phyloP scores from a whole-genome alignment of 1,140 invertebrate species.

The Brachionus sp. region DNA sequence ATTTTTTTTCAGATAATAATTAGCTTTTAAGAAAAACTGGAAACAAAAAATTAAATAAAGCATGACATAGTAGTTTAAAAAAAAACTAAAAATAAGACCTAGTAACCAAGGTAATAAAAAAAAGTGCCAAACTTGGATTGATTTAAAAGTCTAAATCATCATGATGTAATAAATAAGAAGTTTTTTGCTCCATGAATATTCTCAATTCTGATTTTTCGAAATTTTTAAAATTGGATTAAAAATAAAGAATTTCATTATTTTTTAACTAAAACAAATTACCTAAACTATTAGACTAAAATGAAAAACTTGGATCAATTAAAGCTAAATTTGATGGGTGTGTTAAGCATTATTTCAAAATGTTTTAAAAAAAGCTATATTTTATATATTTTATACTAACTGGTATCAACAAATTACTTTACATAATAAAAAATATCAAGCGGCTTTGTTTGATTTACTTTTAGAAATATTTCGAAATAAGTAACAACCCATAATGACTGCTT shows the following conservation, averaged over 20 bases:
- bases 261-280: too few species aligned
- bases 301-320: not conserved
- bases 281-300: not conserved
- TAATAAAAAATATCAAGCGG: not conserved
- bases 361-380: not conserved
- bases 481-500: not conserved
- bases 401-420: not conserved
- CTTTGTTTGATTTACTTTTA: constrained; percentile 1
- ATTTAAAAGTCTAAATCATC: not conserved
- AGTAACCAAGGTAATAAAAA: not conserved
- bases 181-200: not conserved
- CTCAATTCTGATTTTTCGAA: too few species aligned
- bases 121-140: not conserved
- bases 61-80: not conserved
- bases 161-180: not conserved
- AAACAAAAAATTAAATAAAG: too few species aligned
- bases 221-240: too few species aligned
- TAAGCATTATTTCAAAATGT: not conserved
- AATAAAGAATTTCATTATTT: too few species aligned
- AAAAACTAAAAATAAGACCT: not conserved
- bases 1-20: too few species aligned
- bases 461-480: not conserved
- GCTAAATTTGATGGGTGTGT: not conserved
- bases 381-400: not conserved
- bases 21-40: too few species aligned